A percentile compares a stretch with the other conserved stretches of the same genome.
Evolutionary conservation across 2,797 vertebrate species (phyloP).

Genomic region (Neostethus bicornis): DNA sequence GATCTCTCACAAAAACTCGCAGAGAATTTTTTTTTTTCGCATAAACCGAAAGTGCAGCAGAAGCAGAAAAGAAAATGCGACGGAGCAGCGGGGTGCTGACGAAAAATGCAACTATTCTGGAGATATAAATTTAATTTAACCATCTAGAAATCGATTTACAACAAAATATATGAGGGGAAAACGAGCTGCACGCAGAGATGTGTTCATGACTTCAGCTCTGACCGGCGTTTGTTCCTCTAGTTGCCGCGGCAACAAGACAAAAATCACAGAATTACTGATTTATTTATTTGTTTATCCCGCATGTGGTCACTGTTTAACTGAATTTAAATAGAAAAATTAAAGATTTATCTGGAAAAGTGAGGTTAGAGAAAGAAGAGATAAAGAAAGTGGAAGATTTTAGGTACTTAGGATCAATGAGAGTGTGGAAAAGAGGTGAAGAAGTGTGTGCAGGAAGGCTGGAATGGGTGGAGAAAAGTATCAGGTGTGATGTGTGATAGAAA

Average conservation of each 20-base stretch:
- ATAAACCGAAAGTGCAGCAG: constrained; percentile 37
- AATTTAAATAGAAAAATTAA: too few relatives aligned
- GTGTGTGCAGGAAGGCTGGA: too few relatives aligned
- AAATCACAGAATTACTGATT: constrained; percentile 53
- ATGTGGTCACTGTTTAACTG: constrained; percentile 37
- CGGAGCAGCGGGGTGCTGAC: constrained; percentile 40
- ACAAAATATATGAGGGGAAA: neutral
- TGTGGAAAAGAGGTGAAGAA: too few relatives aligned
- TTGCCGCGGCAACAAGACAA: constrained; percentile 90
- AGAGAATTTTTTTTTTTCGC: constrained; percentile 40
- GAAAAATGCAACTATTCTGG: neutral
- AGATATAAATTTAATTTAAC: neutral
- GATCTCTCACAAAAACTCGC: constrained; percentile 14
- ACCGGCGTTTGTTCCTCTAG: constrained; percentile 88
- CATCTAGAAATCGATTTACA: neutral
- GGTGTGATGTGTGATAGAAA: too few relatives aligned
- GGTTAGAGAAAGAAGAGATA: too few relatives aligned
- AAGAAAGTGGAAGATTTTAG: too few relatives aligned
- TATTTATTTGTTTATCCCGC: constrained; percentile 36
- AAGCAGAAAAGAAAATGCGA: constrained; percentile 35
- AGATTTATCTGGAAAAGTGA: too few relatives aligned
- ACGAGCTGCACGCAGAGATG: neutral
- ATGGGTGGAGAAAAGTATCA: too few relatives aligned
- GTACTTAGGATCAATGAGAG: too few relatives aligned
- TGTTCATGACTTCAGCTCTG: constrained; percentile 73